Base-by-base conservation (phyloP, 2,888 invertebrate genomes). In the Seira ritae region DNA sequence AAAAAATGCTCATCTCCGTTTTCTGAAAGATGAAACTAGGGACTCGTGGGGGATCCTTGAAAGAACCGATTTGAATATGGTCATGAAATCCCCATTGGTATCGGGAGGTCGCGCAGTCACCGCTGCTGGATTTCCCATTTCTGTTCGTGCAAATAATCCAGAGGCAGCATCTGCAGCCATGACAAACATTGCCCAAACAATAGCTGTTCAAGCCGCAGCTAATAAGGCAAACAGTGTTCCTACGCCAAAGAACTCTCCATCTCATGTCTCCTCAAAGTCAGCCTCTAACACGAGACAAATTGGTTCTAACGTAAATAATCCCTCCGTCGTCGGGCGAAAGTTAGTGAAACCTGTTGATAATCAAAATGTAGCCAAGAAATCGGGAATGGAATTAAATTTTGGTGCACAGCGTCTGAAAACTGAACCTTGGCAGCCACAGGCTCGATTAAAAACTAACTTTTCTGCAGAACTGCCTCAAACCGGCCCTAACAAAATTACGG, bases 1-100 rank as follows among this genome's bases (percentile, higher is more conserved):
- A 31, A 86, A 74, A 10, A 87, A 84, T 66, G 88, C 88, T 0
- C 85, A 74, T 12, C 80, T 86, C n/a, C 73, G 88, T 1, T 88
- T 88, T 68, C 10, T 72, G 1, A 87, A 72, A 10, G 86, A 87
- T 42, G 78, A 79, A 42, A 19, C 8, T 15, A 10, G n/a, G 12
- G 42, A 17, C 37, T 10, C 46, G n/a, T n/a, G 19, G 12, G 12
- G 37, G 75, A 81, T 42, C 70, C 46, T 23, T 17, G 24, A 15
- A 10, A 50, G 8, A 71, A 37, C 17, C 50, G 46, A 10, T 22
- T 60, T 1, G 8, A 68, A 42, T 17, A 19, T 75, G 62, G 22
- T 70, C 1, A 70, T 81, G 8, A 81, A 81, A 37, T 75, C 81
- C 31, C 80, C 80, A 8, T 15, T 50, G 8, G 65, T 70, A 0